Conservation (phyloP, 2,113 vertebrate species). For the Phycodurus eques region DNA sequence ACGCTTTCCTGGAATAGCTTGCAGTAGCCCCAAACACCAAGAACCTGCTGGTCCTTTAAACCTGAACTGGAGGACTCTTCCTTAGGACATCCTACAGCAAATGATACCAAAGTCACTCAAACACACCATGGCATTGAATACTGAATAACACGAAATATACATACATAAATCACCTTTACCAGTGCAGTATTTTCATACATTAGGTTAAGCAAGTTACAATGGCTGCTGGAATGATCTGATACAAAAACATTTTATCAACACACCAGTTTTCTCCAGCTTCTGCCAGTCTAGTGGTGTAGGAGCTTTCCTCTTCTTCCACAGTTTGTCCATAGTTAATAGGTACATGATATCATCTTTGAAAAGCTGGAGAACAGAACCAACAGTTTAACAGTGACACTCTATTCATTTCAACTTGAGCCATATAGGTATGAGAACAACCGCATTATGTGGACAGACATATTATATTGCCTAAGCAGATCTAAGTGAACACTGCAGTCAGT, state of each 20-base stretch:
- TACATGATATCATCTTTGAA: conserved; percentile 98
- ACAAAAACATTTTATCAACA: conserved; percentile 1
- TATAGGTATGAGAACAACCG: too few relatives aligned
- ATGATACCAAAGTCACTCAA: background rate
- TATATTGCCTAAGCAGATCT: too few relatives aligned
- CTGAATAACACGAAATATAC: too few relatives aligned
- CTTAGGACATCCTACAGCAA: conserved; percentile 64
- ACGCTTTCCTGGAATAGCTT: conserved; percentile 88
- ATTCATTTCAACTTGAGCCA: background rate
- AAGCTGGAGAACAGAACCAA: conserved; percentile 73
- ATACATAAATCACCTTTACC: background rate
- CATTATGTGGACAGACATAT: background rate
- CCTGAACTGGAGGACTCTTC: conserved; percentile 71
- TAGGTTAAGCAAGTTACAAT: background rate
- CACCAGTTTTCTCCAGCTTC: conserved; percentile 84
- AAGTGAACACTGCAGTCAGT: background rate
- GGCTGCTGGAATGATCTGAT: too few relatives aligned
- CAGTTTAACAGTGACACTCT: background rate
- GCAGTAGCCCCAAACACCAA: conserved; percentile 84
- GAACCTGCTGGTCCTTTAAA: conserved; percentile 93
- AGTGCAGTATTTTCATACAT: background rate
- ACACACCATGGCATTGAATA: background rate
- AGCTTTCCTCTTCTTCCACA: conserved; percentile 97
- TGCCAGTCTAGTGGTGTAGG: conserved; percentile 91
- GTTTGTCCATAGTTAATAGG: conserved; percentile 95